Evolutionary conservation across 1,140 invertebrate genomes (phyloP).

Genomic region (Bombus polaris): DNA sequence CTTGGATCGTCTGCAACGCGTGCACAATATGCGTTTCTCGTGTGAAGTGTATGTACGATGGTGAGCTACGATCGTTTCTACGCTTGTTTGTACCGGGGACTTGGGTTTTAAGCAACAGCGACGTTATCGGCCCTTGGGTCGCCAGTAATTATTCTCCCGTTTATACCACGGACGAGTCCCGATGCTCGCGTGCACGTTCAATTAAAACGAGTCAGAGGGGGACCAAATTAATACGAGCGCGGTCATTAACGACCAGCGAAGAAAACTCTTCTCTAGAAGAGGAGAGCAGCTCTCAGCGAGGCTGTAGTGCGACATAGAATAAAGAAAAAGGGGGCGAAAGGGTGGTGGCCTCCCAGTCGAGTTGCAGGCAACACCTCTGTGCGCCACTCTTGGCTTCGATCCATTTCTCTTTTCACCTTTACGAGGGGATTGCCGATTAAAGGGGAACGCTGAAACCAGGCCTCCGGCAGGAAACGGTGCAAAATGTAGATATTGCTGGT

Average conservation of each 20-base stretch:
- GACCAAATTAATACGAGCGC: slow-evolving; percentile 53
- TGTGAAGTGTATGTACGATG: background rate
- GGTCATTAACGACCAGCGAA: slow-evolving; percentile 54
- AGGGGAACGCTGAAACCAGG: slow-evolving; percentile 28
- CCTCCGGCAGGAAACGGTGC: too few relatives aligned
- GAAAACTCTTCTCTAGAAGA: slow-evolving; percentile 44
- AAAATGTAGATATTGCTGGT: background rate
- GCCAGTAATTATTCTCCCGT: slow-evolving; percentile 53
- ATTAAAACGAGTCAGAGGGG: slow-evolving; percentile 48
- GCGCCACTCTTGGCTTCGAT: slow-evolving; percentile 46
- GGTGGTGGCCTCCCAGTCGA: background rate
- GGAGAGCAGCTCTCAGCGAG: slow-evolving; percentile 2
- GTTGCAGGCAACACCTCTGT: slow-evolving; percentile 39
- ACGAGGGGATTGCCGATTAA: slow-evolving; percentile 38
- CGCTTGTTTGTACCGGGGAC: slow-evolving; percentile 1
- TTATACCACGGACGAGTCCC: slow-evolving; percentile 11
- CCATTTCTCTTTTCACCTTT: slow-evolving; percentile 38
- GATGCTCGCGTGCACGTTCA: slow-evolving; percentile 56
- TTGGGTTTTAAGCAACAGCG: slow-evolving; percentile 4
- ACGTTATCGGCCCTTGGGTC: slow-evolving; percentile 8
- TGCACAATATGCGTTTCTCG: background rate
- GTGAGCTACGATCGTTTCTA: background rate
- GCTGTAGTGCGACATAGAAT: slow-evolving; percentile 11
- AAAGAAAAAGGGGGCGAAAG: slow-evolving; percentile 3
- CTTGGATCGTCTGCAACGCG: background rate